Evolutionary conservation across 2,888 invertebrate species (phyloP).

Genomic region (Galerucella calmariensis): DNA sequence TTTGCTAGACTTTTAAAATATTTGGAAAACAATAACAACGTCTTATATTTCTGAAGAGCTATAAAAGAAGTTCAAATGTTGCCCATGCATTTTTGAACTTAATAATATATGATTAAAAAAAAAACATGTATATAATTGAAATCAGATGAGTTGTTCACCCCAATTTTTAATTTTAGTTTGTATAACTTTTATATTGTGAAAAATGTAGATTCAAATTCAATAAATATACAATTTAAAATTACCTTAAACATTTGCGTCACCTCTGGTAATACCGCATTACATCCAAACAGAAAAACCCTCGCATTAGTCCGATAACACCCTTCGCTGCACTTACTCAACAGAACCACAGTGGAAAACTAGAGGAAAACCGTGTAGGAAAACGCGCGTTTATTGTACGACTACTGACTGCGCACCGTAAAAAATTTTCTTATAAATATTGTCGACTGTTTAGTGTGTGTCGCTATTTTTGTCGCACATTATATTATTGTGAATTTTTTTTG

Average conservation of each 20-base stretch:
- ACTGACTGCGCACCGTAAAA: conserved; percentile 46
- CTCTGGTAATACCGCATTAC: conserved; percentile 51
- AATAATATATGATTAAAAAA: not conserved
- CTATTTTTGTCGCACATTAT: conserved; percentile 42
- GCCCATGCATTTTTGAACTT: not conserved
- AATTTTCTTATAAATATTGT: conserved; percentile 22
- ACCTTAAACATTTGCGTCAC: conserved; percentile 54
- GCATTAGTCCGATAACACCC: conserved; percentile 48
- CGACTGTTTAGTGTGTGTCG: conserved; percentile 20
- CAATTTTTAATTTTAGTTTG: not conserved
- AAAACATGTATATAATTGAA: not conserved
- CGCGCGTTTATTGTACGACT: conserved; percentile 32
- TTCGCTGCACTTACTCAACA: conserved; percentile 50
- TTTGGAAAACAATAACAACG: no score
- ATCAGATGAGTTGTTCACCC: no score
- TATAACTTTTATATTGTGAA: not conserved
- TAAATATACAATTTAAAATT: conserved; percentile 15
- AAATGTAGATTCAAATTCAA: not conserved
- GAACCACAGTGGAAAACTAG: conserved; percentile 51
- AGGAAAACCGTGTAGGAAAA: conserved; percentile 49
- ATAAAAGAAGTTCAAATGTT: no score
- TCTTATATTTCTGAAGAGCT: no score
- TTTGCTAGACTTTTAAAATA: no score
- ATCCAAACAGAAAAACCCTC: conserved; percentile 49
- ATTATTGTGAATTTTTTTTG: conserved; percentile 27